Conservation (phyloP, 92 coral and sea anemone species). For the Phymanthus crucifer region DNA sequence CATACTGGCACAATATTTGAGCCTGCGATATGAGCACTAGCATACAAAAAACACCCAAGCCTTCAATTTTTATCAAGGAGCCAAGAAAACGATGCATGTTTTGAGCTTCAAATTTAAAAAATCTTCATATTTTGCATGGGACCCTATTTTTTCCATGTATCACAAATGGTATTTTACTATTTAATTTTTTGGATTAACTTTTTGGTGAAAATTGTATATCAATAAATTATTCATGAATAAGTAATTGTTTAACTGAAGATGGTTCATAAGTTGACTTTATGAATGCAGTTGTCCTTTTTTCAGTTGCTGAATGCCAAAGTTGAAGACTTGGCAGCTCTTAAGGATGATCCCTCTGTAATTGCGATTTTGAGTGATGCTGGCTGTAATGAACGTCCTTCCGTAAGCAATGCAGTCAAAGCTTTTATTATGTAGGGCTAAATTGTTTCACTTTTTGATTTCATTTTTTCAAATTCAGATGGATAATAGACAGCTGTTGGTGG, state of each 20-base stretch:
- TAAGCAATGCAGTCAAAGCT: constrained; percentile 7
- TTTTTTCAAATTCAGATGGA: constrained; percentile 1
- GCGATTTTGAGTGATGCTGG: constrained; percentile 34
- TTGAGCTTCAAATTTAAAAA: too few species aligned
- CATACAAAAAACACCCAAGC: too few species aligned
- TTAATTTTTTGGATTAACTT: neutral
- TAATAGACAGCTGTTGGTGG: constrained; percentile 24
- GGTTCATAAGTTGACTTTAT: neutral
- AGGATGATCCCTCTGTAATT: constrained; percentile 21
- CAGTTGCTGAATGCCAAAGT: neutral
- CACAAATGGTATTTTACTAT: too few species aligned
- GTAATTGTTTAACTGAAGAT: constrained; percentile 6
- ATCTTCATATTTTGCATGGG: too few species aligned
- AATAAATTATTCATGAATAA: constrained; percentile 4
- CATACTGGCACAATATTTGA: too few species aligned
- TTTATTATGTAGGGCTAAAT: neutral
- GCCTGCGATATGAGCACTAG: too few species aligned
- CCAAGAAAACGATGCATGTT: too few species aligned
- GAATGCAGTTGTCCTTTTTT: neutral
- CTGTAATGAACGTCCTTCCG: constrained; percentile 21
- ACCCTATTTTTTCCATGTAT: too few species aligned
- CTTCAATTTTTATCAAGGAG: too few species aligned
- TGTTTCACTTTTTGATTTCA: neutral
- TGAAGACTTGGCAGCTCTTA: constrained; percentile 4
- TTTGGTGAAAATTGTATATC: neutral